phyloP scores from a whole-genome alignment of 2,113 vertebrate genomes.

The Lophius piscatorius region DNA sequence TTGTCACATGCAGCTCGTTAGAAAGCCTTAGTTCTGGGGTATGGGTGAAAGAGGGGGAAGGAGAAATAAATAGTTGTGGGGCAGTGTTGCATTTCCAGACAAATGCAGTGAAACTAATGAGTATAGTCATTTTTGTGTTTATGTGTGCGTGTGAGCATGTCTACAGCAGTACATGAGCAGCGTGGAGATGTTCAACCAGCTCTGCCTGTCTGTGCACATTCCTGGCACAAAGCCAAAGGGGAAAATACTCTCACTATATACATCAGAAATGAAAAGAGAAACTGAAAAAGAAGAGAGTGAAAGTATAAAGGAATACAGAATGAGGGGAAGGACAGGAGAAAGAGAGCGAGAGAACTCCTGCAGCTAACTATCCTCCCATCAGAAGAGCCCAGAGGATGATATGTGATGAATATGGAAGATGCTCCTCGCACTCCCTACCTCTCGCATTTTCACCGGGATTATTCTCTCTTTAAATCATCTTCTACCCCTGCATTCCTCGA shows the following conservation, averaged over 20 bases:
- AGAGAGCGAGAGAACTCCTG: conserved; percentile 54
- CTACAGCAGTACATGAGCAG: conserved; percentile 25
- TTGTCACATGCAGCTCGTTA: conserved; percentile 38
- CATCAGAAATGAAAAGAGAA: conserved; percentile 47
- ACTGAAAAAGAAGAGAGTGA: conserved; percentile 36
- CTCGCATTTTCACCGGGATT: conserved; percentile 4
- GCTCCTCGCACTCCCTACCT: conserved; percentile 40
- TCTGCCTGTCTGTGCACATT: conserved; percentile 33
- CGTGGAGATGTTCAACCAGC: conserved; percentile 35
- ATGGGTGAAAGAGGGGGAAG: conserved; percentile 20
- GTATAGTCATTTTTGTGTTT: conserved; percentile 22
- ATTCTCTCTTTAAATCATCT: conserved; percentile 5
- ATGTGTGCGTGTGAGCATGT: conserved; percentile 13
- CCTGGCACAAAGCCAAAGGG: conserved; percentile 1
- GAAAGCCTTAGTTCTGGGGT: conserved; percentile 52
- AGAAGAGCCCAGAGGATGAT: conserved; percentile 65
- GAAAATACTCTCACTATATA: conserved; percentile 27
- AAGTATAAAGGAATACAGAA: conserved; percentile 66
- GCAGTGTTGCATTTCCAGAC: conserved; percentile 50
- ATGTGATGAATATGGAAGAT: conserved; percentile 60
- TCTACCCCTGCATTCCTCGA: not conserved
- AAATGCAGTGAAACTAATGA: conserved; percentile 69
- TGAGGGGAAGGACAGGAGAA: conserved; percentile 52
- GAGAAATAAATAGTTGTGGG: conserved; percentile 56
- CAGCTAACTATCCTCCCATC: conserved; percentile 61